These are phyloP conservation scores for Melinopterus prodromus DNA, from an alignment of 2,888 invertebrate genomes.

Conservation along the genomic window DNA sequence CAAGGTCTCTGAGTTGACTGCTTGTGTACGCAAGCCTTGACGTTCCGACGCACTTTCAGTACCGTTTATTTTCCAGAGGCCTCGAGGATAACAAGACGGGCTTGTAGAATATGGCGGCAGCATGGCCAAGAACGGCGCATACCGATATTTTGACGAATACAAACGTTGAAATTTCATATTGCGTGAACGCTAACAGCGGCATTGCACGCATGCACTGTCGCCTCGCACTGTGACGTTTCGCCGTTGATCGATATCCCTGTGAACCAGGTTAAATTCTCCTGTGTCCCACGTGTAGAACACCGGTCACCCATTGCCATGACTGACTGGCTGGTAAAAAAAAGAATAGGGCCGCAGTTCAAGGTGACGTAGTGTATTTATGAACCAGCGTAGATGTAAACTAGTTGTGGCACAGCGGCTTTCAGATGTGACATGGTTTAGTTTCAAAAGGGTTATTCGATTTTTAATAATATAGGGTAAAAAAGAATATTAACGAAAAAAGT, in stretches of 20 bases:
- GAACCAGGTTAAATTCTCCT: neutral
- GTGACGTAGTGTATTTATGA: neutral
- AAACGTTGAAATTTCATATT: neutral
- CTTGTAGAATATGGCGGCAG: neutral
- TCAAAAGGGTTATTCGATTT: neutral
- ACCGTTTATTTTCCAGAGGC: neutral
- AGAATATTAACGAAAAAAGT: no score
- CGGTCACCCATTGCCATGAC: neutral
- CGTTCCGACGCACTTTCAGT: neutral
- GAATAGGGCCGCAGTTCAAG: neutral
- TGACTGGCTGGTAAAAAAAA: neutral
- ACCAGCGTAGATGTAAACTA: neutral
- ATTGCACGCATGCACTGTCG: constrained; percentile 4
- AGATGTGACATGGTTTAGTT: neutral
- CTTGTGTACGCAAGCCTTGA: neutral
- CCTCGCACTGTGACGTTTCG: neutral
- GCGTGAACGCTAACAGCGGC: neutral
- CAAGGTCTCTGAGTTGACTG: neutral
- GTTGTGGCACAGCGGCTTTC: neutral
- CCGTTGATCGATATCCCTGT: neutral
- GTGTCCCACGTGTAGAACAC: neutral
- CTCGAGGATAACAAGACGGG: neutral
- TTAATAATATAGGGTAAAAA: neutral
- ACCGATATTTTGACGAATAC: constrained; percentile 4
- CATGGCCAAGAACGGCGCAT: neutral